These are phyloP conservation scores for Perizoma affinitatum DNA, from an alignment of 2,888 invertebrate species.

Conservation along the genomic window DNA sequence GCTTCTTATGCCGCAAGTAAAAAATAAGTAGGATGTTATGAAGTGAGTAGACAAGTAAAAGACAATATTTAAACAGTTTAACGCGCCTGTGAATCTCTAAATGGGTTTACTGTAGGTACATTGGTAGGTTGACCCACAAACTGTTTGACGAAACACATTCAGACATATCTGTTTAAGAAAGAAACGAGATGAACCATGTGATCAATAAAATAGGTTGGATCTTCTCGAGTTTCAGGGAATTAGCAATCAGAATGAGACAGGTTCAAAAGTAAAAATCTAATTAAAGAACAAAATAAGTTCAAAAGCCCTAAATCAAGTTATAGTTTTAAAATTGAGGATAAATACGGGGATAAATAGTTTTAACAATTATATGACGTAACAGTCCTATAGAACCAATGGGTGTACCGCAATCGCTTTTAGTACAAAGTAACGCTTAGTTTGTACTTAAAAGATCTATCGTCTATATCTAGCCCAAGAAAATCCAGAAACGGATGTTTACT, in stretches of 20 bases:
- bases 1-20: too few species aligned
- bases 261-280: conserved; percentile 5
- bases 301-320: not conserved
- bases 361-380: too few species aligned
- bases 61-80: conserved; percentile 24
- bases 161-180: conserved; percentile 32
- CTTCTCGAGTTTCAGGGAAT: conserved; percentile 15
- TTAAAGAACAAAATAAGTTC: not conserved
- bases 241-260: conserved; percentile 1
- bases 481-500: too few species aligned
- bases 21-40: not conserved
- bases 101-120: conserved; percentile 23
- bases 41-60: conserved; percentile 2
- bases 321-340: too few species aligned
- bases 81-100: conserved; percentile 29
- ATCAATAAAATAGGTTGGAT: conserved; percentile 30
- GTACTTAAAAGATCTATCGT: too few species aligned
- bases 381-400: too few species aligned
- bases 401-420: too few species aligned
- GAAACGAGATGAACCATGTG: conserved; percentile 34
- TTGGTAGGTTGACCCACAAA: conserved; percentile 54
- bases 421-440: too few species aligned
- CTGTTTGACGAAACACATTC: conserved; percentile 42
- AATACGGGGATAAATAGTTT: too few species aligned
- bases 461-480: too few species aligned